Base-by-base conservation (phyloP, 2,888 invertebrate species). In the Clivina fossor region DNA sequence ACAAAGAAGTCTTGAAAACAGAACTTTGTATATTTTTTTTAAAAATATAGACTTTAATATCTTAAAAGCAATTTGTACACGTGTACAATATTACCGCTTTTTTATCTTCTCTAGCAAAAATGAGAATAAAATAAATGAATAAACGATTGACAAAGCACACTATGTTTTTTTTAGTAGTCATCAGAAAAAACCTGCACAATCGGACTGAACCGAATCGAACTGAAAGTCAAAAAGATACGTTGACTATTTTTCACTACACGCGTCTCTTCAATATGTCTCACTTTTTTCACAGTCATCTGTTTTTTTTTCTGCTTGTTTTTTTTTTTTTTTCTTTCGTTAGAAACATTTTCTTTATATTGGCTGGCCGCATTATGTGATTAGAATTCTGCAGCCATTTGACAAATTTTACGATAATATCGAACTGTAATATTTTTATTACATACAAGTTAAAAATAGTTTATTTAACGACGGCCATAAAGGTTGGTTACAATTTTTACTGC, bases 101-200 rank as follows among this genome's bases (percentile, higher is more conserved):
- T 30, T 30, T 11, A 30, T 9, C 30, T 30, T 30, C 11, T 30
- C 11, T 11, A 3, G 3, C 11, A 11, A 11, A 30, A 30, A 30
- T 4, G 30, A n/a, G n/a, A 30, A 19, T 19, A 30, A 46, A 46
- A 46, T 24, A 43, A 46, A 46, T 46, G 46, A 46, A 46, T 46
- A 46, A 30, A 16, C 15, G 11, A 28, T 43, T 28, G 46, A 30
- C 30, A 30, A 11, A 2, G 16, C 11, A 9, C n/a, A 30, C 30
- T 15, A 30, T 16, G 40, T 40, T 20, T 16, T 40, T 30, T 46
- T 16, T 30, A 46, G 11, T 16, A 28, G 46, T 46, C 46, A 46
- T 46, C 46, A 46, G 30, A 46, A 46, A 46, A 46, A 44, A 26
- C n/a, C n/a, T n/a, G n/a, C n/a, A n/a, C n/a, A n/a, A n/a, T n/a